Conservation (phyloP, 2,888 invertebrate species). For the Cremastinae sp. region DNA sequence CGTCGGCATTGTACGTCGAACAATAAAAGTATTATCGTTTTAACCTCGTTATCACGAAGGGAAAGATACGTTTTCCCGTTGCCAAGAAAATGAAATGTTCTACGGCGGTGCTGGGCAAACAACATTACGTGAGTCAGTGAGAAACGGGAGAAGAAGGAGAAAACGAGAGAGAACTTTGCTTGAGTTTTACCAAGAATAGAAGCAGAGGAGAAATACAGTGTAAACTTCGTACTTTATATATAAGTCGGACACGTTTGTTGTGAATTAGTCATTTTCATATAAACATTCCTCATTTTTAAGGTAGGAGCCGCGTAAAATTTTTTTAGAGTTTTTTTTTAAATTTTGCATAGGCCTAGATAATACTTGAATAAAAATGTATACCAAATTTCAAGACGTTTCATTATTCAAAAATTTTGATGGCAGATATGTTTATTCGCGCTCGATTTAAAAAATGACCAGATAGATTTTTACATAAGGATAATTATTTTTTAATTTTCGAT, state of each 20-base stretch:
- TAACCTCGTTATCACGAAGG: constrained; percentile 15
- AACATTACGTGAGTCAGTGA: constrained; percentile 24
- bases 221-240: constrained; percentile 9
- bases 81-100: constrained; percentile 32
- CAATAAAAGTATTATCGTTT: constrained; percentile 5
- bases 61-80: constrained; percentile 1
- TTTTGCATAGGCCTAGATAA: too few species aligned
- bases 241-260: constrained; percentile 35
- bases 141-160: background rate
- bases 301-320: background rate
- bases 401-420: too few species aligned
- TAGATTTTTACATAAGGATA: too few species aligned
- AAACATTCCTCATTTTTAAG: background rate
- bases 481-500: too few species aligned
- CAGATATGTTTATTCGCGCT: too few species aligned
- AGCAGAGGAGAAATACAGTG: constrained; percentile 18
- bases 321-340: constrained; percentile 6
- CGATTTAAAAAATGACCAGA: too few species aligned
- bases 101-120: constrained; percentile 1
- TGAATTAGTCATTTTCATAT: constrained; percentile 34
- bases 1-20: constrained; percentile 2
- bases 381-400: too few species aligned
- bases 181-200: constrained; percentile 44
- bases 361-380: too few species aligned
- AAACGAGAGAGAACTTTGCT: constrained; percentile 4